Percentiles rank a stretch among this genome's conserved stretches.
Evolutionary conservation across 2,797 vertebrate species (phyloP).

Genomic region (Hirundo rustica): DNA sequence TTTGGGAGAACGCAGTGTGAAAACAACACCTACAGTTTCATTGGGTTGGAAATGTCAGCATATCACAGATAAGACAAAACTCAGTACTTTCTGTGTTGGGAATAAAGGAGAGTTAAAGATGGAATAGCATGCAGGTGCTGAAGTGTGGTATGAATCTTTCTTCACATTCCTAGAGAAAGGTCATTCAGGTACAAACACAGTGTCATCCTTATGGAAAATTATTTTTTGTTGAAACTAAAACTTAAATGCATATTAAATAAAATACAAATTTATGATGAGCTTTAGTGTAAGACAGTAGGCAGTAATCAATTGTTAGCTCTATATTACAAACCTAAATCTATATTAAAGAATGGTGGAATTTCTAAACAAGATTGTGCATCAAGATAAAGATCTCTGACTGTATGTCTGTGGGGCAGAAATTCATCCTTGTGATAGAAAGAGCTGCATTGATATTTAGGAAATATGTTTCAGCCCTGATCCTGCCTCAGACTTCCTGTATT

Average conservation of each 20-base stretch:
- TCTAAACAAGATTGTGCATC: neutral
- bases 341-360: neutral
- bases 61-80: neutral
- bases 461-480: neutral
- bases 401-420: neutral
- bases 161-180: conserved; percentile 20
- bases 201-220: neutral
- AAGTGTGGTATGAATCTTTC: neutral
- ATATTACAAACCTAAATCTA: neutral
- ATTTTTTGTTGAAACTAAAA: conserved; percentile 33
- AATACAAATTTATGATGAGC: neutral
- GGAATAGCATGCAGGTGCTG: conserved; percentile 4
- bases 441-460: neutral
- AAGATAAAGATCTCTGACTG: neutral
- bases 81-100: neutral
- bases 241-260: conserved; percentile 6
- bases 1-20: conserved; percentile 28
- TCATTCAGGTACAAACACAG: conserved; percentile 22
- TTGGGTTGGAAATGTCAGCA: neutral
- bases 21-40: conserved; percentile 14
- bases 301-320: neutral
- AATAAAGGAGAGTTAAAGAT: conserved; percentile 26
- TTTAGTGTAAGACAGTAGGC: neutral
- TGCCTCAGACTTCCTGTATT: neutral
- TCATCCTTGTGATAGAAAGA: neutral